Base-by-base conservation (phyloP, 1,140 invertebrate species). In the Pogonognathellus flavescens region DNA sequence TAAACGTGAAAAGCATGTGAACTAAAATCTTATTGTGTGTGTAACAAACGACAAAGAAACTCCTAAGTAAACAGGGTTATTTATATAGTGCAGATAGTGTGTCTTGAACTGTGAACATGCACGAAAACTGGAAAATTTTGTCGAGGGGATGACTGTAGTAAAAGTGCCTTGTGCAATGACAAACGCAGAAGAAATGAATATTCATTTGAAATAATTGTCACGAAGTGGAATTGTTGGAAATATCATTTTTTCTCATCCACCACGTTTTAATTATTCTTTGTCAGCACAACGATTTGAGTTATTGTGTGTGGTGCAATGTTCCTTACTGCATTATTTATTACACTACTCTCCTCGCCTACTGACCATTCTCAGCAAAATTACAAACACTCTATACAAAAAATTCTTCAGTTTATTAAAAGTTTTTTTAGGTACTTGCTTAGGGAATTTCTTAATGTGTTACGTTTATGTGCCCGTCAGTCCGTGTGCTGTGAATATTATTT, bases 201-300 rank as follows among this genome's bases (percentile, higher is more conserved):
- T 76, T 76, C 70, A 76, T 76, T 49, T 41, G 14, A 76, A 76
- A 76, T 76, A 76, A 76, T 76, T 76, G 70, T 18, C 70, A 76
- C 70, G 70, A 76, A 49, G 70, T 31, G 8, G 16, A 76, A 31
- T 72, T 72, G 66, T 49, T 25, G 25, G 22, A 41, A 41, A 41
- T 57, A 10, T 2, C 2, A 57, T 57, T 57, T n/a, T 57, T 57
- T 41, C 31, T 41, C 31, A 41, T 41, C 31, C 31, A 41, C 31
- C 31, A 41, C 31, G 31, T 41, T 41, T 41, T 41, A 41, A 41
- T 41, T 41, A 41, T 41, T 41, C 31, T 41, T 41, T 41, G 31
- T 41, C 31, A 41, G 31, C 31, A 41, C 31, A 41, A 41, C 31
- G 31, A 41, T 41, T 41, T 41, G 31, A 41, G 31, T 41, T 41